Conservation (phyloP, 2,797 vertebrate species). For the Oreochromis mossambicus region DNA sequence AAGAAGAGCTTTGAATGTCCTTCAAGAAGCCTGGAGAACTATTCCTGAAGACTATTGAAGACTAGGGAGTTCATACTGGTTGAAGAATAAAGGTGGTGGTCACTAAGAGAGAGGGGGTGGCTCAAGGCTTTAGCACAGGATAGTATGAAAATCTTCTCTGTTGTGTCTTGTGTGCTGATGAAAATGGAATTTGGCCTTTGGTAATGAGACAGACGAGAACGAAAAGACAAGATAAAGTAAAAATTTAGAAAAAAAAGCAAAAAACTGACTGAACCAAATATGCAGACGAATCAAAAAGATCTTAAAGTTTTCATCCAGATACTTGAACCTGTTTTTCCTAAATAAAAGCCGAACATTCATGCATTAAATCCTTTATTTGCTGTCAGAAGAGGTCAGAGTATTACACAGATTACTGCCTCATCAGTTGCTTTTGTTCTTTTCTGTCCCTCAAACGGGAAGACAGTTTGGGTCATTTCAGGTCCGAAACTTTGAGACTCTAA, state of each 20-base stretch:
- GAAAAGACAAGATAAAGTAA: neutral
- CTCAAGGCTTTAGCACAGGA: neutral
- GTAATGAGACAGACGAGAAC: neutral
- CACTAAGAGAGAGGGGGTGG: neutral
- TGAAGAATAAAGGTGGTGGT: neutral
- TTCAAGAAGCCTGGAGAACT: neutral
- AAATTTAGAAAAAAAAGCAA: neutral
- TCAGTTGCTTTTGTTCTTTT: constrained; percentile 17
- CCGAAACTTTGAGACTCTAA: constrained; percentile 22
- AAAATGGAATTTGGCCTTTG: constrained; percentile 5
- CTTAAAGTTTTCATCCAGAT: neutral
- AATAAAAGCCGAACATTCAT: constrained; percentile 10
- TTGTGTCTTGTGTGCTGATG: neutral
- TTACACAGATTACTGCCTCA: constrained; percentile 17
- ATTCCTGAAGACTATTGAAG: neutral
- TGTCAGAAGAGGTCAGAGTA: constrained; percentile 18
- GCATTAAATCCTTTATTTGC: constrained; percentile 22
- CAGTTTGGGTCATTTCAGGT: constrained; percentile 36
- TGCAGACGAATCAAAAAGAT: neutral
- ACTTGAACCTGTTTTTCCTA: constrained; percentile 7
- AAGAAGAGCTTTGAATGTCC: neutral
- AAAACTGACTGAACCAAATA: neutral
- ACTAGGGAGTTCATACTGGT: neutral
- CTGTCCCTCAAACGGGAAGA: constrained; percentile 3
- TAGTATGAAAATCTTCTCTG: neutral